phyloP scores from a whole-genome alignment of 2,888 invertebrate species.

The Drosophila histrio region DNA sequence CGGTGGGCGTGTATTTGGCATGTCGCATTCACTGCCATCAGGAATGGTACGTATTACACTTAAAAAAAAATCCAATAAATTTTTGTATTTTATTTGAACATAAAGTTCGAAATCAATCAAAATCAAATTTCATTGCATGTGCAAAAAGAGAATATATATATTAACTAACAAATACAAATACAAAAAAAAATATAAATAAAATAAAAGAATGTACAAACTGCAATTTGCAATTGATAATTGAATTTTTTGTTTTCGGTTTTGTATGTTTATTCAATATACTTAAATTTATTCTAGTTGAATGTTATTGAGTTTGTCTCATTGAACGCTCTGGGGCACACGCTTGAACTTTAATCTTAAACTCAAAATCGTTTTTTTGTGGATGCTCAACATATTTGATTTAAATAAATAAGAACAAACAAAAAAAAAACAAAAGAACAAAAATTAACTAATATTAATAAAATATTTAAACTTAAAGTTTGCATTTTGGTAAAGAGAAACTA shows the following conservation, averaged over 20 bases:
- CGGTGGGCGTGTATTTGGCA: conserved; percentile 84
- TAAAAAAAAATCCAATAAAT: conserved; percentile 35
- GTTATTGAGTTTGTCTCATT: conserved; percentile 77
- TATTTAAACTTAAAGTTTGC: conserved; percentile 53
- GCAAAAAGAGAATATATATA: conserved; percentile 30
- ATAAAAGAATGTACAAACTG: conserved; percentile 21
- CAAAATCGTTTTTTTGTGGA: conserved; percentile 59
- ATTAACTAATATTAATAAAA: conserved; percentile 23
- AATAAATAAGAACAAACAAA: conserved; percentile 25
- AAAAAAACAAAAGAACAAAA: conserved; percentile 3
- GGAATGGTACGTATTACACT: conserved; percentile 84
- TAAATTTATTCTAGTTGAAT: conserved; percentile 70
- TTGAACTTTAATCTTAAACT: conserved; percentile 51
- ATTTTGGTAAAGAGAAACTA: conserved; percentile 47
- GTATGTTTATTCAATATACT: conserved; percentile 57
- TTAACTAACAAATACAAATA: conserved; percentile 11
- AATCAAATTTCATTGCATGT: conserved; percentile 67
- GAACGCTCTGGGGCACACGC: conserved; percentile 78
- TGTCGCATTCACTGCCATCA: conserved; percentile 85
- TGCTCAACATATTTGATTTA: conserved; percentile 61
- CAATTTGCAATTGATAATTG: conserved; percentile 67
- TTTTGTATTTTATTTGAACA: conserved; percentile 46
- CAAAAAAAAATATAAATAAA: conserved; percentile 4
- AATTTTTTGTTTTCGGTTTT: conserved; percentile 51
- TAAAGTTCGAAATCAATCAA: conserved; percentile 53